Evolutionary conservation across 2,797 vertebrate genomes (phyloP).

Genomic region (Glossophaga mutica): DNA sequence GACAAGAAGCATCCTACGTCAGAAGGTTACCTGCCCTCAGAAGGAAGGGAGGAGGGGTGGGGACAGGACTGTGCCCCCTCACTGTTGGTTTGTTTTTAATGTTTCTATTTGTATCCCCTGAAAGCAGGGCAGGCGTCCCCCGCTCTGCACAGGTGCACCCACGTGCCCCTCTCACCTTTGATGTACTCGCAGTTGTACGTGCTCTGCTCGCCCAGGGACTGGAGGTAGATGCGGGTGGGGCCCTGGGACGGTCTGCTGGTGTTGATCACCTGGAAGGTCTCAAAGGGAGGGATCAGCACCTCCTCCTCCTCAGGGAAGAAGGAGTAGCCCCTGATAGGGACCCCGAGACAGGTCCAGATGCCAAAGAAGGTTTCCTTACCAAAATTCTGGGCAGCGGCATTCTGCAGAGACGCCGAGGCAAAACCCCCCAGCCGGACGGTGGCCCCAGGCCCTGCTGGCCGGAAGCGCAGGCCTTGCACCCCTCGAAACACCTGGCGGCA

Average conservation of each 20-base stretch:
- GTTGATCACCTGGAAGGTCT: conserved; percentile 74
- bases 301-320: conserved; percentile 74
- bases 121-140: neutral
- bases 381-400: conserved; percentile 36
- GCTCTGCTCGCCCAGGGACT: conserved; percentile 51
- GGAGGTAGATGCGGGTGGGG: conserved; percentile 63
- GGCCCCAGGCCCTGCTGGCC: neutral
- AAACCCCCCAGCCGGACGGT: conserved; percentile 74
- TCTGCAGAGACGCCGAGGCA: conserved; percentile 62
- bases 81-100: neutral
- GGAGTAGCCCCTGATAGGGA: conserved; percentile 74
- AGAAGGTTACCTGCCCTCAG: neutral
- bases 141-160: neutral
- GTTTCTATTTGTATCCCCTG: neutral
- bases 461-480: conserved; percentile 57
- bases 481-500: conserved; percentile 76
- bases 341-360: conserved; percentile 77
- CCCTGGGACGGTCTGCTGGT: neutral
- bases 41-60: neutral
- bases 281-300: conserved; percentile 78
- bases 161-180: conserved; percentile 62
- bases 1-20: neutral
- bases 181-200: conserved; percentile 77
- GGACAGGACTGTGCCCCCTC: neutral
- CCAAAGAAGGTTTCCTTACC: conserved; percentile 78